phyloP scores from a whole-genome alignment of 2,888 invertebrate species.

The Capitulum mitella region DNA sequence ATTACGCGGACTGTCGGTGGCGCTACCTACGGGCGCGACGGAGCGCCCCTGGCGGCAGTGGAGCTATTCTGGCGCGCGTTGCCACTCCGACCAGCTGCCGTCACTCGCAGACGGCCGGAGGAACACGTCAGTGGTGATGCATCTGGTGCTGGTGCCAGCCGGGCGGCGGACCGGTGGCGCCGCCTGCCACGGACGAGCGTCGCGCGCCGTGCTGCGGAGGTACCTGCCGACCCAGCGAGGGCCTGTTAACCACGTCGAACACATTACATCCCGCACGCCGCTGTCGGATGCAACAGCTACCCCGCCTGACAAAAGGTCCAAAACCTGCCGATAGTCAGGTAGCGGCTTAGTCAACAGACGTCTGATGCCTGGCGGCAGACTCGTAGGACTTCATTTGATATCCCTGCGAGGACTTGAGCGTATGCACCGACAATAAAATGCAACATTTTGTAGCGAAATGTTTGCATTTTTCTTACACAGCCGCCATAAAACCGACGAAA shows the following conservation, averaged over 20 bases:
- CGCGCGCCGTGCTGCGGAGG: neutral
- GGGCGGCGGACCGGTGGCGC: neutral
- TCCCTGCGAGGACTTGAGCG: no score
- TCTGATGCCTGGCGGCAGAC: no score
- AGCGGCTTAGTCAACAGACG: no score
- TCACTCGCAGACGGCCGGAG: neutral
- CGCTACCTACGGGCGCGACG: neutral
- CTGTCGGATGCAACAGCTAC: no score
- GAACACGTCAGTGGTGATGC: constrained; percentile 15
- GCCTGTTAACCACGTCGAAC: no score
- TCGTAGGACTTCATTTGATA: no score
- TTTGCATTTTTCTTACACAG: no score
- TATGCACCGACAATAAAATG: no score
- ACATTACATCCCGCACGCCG: neutral
- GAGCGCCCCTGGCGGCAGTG: neutral
- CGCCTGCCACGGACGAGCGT: neutral
- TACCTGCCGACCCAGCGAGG: neutral
- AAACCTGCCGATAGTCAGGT: no score
- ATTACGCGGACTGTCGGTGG: neutral
- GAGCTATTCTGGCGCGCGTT: neutral
- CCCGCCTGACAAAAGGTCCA: no score
- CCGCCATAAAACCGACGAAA: no score
- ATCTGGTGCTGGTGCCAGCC: neutral
- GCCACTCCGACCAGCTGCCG: neutral
- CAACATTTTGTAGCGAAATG: no score